Percentiles rank a stretch among this genome's conserved stretches.
These are phyloP conservation scores for Chrysolina oricalcia DNA, from an alignment of 2,888 invertebrate species.

Conservation along the genomic window DNA sequence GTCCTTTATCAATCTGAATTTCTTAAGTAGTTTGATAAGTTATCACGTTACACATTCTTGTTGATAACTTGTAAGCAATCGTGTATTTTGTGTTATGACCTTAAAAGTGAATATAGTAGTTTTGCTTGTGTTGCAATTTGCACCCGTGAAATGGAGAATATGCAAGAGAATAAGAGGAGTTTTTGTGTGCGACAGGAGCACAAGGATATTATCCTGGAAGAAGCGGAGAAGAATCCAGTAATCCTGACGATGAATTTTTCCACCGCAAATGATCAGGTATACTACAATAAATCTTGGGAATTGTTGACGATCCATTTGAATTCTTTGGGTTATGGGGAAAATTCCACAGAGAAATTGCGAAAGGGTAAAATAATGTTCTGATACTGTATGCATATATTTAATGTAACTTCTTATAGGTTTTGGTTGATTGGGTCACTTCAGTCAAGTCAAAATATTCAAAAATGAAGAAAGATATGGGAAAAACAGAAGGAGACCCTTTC, in stretches of 20 bases:
- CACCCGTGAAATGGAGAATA: background rate
- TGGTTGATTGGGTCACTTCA: conserved; percentile 18
- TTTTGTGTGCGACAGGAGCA: background rate
- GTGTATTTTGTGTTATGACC: too few species aligned
- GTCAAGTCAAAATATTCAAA: conserved; percentile 29
- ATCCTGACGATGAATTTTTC: conserved; percentile 27
- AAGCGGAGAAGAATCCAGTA: conserved; percentile 28
- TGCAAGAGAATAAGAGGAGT: conserved; percentile 6
- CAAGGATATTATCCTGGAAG: conserved; percentile 12
- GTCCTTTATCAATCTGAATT: conserved; percentile 1
- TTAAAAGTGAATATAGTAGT: too few species aligned
- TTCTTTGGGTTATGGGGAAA: conserved; percentile 30
- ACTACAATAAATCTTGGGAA: conserved; percentile 17
- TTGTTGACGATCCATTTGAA: conserved; percentile 9
- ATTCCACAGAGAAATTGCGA: conserved; percentile 29
- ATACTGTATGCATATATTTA: background rate
- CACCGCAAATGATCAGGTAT: background rate
- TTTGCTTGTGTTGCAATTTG: too few species aligned
- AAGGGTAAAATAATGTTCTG: conserved; percentile 24
- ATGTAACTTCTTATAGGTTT: conserved; percentile 16
- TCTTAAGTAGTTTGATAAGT: too few species aligned
- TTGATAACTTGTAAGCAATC: too few species aligned
- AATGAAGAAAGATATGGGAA: conserved; percentile 29
- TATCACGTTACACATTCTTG: too few species aligned
- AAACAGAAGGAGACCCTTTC: conserved; percentile 27